Conservation (phyloP, 1,140 invertebrate species). For the Solenopsis fugax region DNA sequence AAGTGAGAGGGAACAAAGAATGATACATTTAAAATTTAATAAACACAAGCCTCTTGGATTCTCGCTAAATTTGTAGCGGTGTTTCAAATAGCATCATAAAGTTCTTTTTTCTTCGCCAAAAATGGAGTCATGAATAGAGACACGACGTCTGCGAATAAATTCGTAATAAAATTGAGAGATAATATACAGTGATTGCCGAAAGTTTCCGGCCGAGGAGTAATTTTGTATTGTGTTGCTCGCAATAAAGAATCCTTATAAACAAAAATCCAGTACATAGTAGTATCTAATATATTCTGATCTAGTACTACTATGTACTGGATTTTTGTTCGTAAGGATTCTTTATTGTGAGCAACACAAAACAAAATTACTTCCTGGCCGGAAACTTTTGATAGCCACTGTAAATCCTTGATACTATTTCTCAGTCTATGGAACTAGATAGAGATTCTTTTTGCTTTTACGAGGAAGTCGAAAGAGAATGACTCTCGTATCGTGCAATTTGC, state of each 20-base stretch:
- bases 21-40: not conserved
- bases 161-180: constrained; percentile 7
- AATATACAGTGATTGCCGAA: not conserved
- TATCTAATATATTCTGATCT: no score
- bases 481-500: constrained; percentile 41
- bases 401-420: not conserved
- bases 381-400: no score
- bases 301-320: no score
- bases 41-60: not conserved
- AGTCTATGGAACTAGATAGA: not conserved
- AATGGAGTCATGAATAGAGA: not conserved
- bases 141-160: not conserved
- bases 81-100: not conserved
- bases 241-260: no score
- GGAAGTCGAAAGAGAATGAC: not conserved
- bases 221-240: no score
- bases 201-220: no score
- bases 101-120: not conserved
- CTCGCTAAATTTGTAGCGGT: not conserved
- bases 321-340: no score
- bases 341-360: no score
- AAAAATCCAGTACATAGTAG: no score
- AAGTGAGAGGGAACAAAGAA: not conserved
- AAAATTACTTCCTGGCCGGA: no score
- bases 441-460: not conserved